Conservation (phyloP, 2,797 vertebrate genomes). For the Lithobates sylvaticus region DNA sequence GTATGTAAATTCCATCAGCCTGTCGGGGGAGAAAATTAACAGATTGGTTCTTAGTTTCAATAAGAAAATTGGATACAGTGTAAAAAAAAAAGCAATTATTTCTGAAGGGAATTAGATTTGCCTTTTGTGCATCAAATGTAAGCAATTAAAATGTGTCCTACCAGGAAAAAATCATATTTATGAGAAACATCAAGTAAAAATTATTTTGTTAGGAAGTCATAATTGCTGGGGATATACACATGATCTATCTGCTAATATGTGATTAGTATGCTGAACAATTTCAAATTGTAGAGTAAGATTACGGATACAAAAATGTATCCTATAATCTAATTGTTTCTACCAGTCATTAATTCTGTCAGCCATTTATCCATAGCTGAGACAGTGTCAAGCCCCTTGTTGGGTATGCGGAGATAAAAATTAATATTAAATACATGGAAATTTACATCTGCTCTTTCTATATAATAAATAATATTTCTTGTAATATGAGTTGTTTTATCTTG, state of each 20-base stretch:
- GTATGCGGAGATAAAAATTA: conserved; percentile 26
- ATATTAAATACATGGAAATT: conserved; percentile 57
- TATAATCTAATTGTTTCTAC: conserved; percentile 21
- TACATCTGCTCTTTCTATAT: conserved; percentile 48
- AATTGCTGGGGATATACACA: background rate
- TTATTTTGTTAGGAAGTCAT: conserved; percentile 22
- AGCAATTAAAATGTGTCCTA: conserved; percentile 33
- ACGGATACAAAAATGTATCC: conserved; percentile 15
- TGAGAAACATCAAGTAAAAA: conserved; percentile 26
- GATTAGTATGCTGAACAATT: conserved; percentile 29
- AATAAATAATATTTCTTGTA: conserved; percentile 42
- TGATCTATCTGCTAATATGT: conserved; percentile 12
- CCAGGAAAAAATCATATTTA: conserved; percentile 2
- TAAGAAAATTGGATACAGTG: conserved; percentile 16
- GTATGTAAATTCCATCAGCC: conserved; percentile 24
- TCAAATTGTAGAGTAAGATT: background rate
- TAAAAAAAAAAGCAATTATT: conserved; percentile 35
- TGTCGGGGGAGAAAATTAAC: conserved; percentile 23
- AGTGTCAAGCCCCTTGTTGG: conserved; percentile 18
- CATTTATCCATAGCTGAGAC: conserved; percentile 15
- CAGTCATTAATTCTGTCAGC: conserved; percentile 27
- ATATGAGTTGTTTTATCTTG: conserved; percentile 30
- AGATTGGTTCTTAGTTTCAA: conserved; percentile 3
- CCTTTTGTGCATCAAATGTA: conserved; percentile 21
- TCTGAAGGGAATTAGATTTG: conserved; percentile 5